These are phyloP conservation scores for Euphydryas editha DNA, from an alignment of 2,888 invertebrate species.

Conservation along the genomic window DNA sequence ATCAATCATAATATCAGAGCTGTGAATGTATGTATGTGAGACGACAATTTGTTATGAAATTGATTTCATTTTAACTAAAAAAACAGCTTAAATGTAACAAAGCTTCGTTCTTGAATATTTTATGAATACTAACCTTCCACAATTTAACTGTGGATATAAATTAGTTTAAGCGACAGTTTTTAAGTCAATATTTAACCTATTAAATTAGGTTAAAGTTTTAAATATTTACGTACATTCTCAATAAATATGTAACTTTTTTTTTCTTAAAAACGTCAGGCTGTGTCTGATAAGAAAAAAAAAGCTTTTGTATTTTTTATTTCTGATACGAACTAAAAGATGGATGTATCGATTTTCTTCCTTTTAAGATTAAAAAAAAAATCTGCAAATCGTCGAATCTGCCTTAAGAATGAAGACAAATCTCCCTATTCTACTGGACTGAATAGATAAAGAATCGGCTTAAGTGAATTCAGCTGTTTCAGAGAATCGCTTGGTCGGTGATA, in stretches of 20 bases:
- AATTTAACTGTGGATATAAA: no score
- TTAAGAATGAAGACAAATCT: conserved; percentile 14
- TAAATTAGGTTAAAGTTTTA: no score
- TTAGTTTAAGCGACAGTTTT: no score
- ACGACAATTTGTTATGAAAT: conserved; percentile 14
- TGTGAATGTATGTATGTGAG: conserved; percentile 11
- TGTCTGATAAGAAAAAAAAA: background rate
- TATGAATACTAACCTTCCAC: no score
- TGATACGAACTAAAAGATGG: background rate
- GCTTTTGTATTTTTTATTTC: background rate
- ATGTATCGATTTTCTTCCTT: background rate
- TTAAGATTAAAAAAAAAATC: background rate
- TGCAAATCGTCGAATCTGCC: background rate
- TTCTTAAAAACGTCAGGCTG: no score
- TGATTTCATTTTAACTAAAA: background rate
- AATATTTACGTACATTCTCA: no score
- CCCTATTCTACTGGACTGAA: conserved; percentile 18
- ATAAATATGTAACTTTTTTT: no score
- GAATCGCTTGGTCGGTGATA: conserved; percentile 25
- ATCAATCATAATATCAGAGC: conserved; percentile 36
- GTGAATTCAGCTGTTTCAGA: conserved; percentile 29
- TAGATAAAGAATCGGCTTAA: conserved; percentile 27
- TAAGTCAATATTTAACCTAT: no score
- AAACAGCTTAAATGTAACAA: no score
- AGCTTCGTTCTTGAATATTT: no score